Evolutionary conservation across 2,113 vertebrate species (phyloP).

Genomic region (Condylura cristata): DNA sequence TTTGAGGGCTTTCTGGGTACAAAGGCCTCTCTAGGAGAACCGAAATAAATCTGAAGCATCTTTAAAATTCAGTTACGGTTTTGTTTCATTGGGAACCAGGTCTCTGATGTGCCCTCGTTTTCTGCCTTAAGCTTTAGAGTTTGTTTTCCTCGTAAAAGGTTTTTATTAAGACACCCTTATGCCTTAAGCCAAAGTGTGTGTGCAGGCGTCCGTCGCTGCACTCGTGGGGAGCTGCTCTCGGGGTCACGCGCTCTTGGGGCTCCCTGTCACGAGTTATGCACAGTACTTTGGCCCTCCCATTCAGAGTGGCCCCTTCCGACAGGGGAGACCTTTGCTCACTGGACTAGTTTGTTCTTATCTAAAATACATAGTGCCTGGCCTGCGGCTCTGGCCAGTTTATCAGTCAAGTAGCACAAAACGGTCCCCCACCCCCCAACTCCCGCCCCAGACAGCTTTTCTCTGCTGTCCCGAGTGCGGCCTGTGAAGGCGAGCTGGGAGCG

Average conservation of each 20-base stretch:
- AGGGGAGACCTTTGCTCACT: neutral
- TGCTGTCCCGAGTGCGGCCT: no score
- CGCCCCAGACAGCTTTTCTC: no score
- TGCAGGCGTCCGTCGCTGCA: fast-evolving
- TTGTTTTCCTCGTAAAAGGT: neutral
- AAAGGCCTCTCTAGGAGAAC: neutral
- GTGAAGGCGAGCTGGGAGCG: neutral
- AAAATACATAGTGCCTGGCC: constrained; percentile 42
- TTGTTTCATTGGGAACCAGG: neutral
- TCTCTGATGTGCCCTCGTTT: neutral
- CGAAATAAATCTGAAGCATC: neutral
- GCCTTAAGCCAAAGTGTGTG: neutral
- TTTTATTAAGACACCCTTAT: neutral
- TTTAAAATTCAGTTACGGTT: neutral
- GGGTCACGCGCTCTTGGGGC: neutral
- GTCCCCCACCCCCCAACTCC: no score
- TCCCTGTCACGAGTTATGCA: fast-evolving
- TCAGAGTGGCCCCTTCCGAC: fast-evolving
- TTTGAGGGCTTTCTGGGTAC: neutral
- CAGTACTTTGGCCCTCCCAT: fast-evolving
- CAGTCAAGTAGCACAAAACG: fast-evolving
- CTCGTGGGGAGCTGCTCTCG: neutral
- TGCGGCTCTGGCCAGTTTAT: neutral
- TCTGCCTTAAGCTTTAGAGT: neutral
- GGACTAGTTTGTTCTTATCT: neutral